Base-by-base conservation (phyloP, 2,888 invertebrate genomes). In the Desoria tigrina region DNA sequence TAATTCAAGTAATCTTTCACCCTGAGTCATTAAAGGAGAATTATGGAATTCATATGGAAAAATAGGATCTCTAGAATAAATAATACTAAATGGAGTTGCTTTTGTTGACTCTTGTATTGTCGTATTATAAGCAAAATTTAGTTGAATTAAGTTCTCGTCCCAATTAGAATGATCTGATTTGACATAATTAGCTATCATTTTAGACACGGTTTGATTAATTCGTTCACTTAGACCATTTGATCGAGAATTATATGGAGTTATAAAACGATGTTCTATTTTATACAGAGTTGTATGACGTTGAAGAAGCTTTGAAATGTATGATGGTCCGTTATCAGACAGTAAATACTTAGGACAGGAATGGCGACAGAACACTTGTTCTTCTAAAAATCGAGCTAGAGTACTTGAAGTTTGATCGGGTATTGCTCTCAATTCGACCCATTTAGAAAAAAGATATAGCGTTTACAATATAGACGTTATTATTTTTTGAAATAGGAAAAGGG, bases 191-290 rank as follows among this genome's bases (percentile, higher is more conserved):
- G 62, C 54, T 1, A 78, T 16, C 64, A 75, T 68, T 16, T 54
- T 57, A 6, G 42, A 45, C 14, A 77, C 51, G 1, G 77, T 77
- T 21, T 70, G 42, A 61, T 77, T 76, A 27, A 71, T 72, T 16
- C 77, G 37, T 59, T 78, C 78, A 0, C 72, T 69, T 21, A 63
- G 26, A 2, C 77, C 78, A 65, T 78, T 76, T 0, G 73, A 65
- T 27, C 61, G 60, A 2, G 65, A 63, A 49, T 65, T 61, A 57
- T 75, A 76, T 1, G 74, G 67, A 0, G 69, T 68, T 7, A 65
- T 69, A 18, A 51, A 63, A 9, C 50, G 27, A 9, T 72, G 68
- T 1, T 63, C 59, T 2, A 73, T 50, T 45, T 50, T 37, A 42
- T 32, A 61, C 7, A 55, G 21, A 9, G 18, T 1, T 14, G 50